Evolutionary conservation across 2,888 invertebrate species (phyloP), one percentile per base, ranked within the genome.

Genomic region (Andrena fulva): DNA sequence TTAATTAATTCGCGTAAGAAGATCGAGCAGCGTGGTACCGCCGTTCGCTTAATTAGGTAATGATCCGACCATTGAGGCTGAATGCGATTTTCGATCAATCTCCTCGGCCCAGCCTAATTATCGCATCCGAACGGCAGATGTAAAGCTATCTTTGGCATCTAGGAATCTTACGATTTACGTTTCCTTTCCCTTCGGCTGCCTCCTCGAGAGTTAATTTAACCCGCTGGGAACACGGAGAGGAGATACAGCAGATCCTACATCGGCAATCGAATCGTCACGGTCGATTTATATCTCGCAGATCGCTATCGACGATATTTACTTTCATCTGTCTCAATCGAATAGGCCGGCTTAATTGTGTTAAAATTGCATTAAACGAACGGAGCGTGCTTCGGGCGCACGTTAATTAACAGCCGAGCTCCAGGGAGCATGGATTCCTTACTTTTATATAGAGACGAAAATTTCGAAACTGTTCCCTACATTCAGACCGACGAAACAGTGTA

Each of bases 131-230:
- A 85, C 91, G 91, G 89, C 89, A 90, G 93, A 93, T 92, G 90
- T 90, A 92, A 93, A 93, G 93, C 85, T 92, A 93, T 92, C 93
- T 90, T 80, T 76, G 88, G 87, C 89, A 93, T 93, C 93, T 91
- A 90, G 87, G 89, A 90, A 91, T 90, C 89, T 87, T 84, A 84
- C 86, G 85, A 87, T 88, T 87, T 87, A 87, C 87, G 86, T 85
- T 80, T 70, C 84, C 83, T 64, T 84, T 72, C 71, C 76, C 56
- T 64, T 63, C 69, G 62, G 29, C 48, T n/a, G 68, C 64, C 80
- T 68, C 78, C 56, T 35, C 48, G 75, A 87, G 84, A 87, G 84
- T 85, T 88, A 85, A 84, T 88, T 87, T 87, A 85, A 79, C 85
- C 76, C 70, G 67, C 67, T 82, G 82, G 84, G 78, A 88, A 81